Conservation (phyloP, 2,113 vertebrate genomes). For the Bos indicus region DNA sequence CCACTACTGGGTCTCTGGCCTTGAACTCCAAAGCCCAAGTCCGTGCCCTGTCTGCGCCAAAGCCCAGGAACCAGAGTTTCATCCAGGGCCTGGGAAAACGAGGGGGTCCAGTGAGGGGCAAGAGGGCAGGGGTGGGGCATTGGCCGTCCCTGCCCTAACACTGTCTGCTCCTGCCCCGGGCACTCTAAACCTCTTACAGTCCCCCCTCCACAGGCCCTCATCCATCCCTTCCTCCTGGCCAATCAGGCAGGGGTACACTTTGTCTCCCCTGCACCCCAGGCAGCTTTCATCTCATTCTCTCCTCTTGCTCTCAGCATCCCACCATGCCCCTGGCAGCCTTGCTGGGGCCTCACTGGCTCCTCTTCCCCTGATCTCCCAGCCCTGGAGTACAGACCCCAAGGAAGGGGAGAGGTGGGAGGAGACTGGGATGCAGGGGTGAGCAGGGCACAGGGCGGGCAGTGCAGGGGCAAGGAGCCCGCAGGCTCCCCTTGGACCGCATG, state of each 20-base stretch:
- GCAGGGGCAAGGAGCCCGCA: conserved; percentile 12
- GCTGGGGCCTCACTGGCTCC: background rate
- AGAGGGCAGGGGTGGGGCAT: background rate
- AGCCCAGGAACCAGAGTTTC: background rate
- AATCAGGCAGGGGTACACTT: background rate
- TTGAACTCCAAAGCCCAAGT: background rate
- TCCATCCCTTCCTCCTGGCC: background rate
- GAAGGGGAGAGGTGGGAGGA: background rate
- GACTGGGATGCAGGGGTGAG: background rate
- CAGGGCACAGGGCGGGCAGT: background rate
- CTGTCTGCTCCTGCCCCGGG: background rate
- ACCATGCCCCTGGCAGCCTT: background rate
- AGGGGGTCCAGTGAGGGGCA: background rate
- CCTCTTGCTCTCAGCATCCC: background rate
- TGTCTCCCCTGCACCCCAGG: background rate
- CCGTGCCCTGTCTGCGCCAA: background rate
- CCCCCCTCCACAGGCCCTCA: background rate
- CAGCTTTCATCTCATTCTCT: background rate
- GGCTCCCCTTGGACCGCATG: background rate
- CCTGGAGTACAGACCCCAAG: background rate
- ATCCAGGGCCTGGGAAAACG: background rate
- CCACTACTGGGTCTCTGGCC: background rate
- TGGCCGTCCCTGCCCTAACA: background rate
- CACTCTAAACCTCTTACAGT: background rate
- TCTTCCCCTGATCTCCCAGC: background rate